These are phyloP conservation scores for Bellardia bayeri DNA, from an alignment of 2,888 invertebrate genomes.

Conservation along the genomic window DNA sequence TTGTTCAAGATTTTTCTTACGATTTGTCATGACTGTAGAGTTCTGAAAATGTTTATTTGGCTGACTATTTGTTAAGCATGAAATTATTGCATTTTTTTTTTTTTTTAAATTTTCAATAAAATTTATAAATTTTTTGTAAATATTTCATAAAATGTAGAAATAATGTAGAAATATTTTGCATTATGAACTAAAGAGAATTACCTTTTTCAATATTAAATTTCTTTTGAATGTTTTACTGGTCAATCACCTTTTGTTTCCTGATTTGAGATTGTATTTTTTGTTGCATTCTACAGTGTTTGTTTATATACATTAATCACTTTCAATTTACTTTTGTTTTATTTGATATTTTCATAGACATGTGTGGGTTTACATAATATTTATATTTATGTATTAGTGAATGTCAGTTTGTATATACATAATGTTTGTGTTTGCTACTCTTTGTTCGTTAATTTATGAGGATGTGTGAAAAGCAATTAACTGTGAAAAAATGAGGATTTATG, in stretches of 20 bases:
- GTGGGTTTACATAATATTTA: not conserved
- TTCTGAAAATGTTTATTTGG: not conserved
- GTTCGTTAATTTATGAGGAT: constrained; percentile 19
- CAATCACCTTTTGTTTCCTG: constrained; percentile 25
- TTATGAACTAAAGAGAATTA: not conserved
- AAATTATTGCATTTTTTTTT: too few species aligned
- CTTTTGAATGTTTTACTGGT: constrained; percentile 18
- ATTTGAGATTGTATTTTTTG: not conserved
- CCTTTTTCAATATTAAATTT: not conserved
- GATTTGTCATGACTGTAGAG: not conserved
- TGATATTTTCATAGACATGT: constrained; percentile 32
- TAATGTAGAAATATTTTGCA: too few species aligned
- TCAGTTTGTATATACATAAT: not conserved
- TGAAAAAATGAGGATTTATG: constrained; percentile 62
- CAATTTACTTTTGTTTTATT: constrained; percentile 43
- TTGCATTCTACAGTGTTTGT: constrained; percentile 13
- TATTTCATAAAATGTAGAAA: too few species aligned
- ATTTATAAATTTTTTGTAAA: too few species aligned
- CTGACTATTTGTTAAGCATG: too few species aligned
- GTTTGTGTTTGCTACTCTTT: constrained; percentile 5
- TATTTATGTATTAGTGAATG: not conserved
- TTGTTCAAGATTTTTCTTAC: too few species aligned
- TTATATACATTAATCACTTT: constrained; percentile 56
- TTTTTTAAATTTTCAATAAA: too few species aligned
- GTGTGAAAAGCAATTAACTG: constrained; percentile 69